Base-by-base conservation (phyloP, 2,113 vertebrate genomes). In the Hucho hucho region DNA sequence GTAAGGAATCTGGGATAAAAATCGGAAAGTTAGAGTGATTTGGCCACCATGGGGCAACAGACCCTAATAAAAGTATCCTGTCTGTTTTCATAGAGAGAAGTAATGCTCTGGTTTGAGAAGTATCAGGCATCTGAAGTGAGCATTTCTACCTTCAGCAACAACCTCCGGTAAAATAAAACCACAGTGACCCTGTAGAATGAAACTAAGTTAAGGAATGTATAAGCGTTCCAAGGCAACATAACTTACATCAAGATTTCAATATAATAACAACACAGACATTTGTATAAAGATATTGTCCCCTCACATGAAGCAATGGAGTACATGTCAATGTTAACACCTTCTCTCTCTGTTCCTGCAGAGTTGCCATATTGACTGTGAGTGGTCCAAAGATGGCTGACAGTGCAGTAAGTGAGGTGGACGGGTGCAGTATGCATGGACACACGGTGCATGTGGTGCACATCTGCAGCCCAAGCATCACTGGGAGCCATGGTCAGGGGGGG, bases 41-140 rank as follows among this genome's bases (percentile, higher is more conserved):
- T 37, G 1, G 56, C 77, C 88, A 89, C 74, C 80, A 82, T 86
- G 61, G 73, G 81, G 80, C 76, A 70, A 66, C n/a, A 16, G 32
- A 18, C 1, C 18, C 24, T 53, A 53, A 43, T 43, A 11, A 46
- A 46, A 25, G 59, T n/a, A 18, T 6, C 47, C 18, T 24, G 4
- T 37, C 18, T 63, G 6, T 43, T 61, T 28, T 59, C 43, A 22
- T 75, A 92, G 90, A 28, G 64, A 2, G 87, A 90, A 0, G 46
- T 89, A 67, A 72, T 72, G 81, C 49, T 69, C 46, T 81, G 78
- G 81, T 90, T 91, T 87, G 80, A 89, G 72, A 89, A 84, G 58
- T 87, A 89, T 75, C 29, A 72, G 3, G 49, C 72, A 1, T 83
- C 70, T 22, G 82, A 86, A 29, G 90, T 91, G 24, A 80, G 37